phyloP scores from a whole-genome alignment of 2,113 vertebrate genomes.

The Tragelaphus strepsiceros region DNA sequence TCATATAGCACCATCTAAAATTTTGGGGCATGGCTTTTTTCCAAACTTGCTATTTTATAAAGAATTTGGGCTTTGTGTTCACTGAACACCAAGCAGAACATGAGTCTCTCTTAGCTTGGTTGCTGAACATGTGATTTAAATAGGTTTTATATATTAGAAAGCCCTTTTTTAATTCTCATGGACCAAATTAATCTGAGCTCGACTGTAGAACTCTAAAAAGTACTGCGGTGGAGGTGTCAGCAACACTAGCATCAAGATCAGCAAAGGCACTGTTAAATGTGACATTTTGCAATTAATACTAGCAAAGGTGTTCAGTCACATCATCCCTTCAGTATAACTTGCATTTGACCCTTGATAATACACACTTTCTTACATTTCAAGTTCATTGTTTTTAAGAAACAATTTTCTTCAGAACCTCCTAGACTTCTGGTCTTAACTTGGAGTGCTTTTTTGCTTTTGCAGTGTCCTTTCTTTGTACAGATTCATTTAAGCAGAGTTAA shows the following conservation, averaged over 20 bases:
- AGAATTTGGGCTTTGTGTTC: neutral
- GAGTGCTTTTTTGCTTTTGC: neutral
- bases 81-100: neutral
- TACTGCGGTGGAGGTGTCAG: neutral
- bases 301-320: neutral
- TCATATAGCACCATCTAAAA: neutral
- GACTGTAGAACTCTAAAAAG: neutral
- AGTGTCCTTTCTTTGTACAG: neutral
- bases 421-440: neutral
- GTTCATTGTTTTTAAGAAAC: neutral
- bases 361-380: neutral
- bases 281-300: conserved; percentile 27
- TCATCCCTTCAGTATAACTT: neutral
- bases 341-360: neutral
- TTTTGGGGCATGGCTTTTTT: neutral
- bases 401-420: neutral
- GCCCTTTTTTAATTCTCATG: neutral
- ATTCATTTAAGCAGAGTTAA: neutral
- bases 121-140: neutral
- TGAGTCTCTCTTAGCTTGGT: neutral
- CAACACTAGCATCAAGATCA: neutral
- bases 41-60: neutral
- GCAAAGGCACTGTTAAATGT: neutral
- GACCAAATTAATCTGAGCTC: neutral
- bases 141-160: neutral